Base-by-base conservation (phyloP, 2,888 invertebrate genomes). In the Drosophila recens region DNA sequence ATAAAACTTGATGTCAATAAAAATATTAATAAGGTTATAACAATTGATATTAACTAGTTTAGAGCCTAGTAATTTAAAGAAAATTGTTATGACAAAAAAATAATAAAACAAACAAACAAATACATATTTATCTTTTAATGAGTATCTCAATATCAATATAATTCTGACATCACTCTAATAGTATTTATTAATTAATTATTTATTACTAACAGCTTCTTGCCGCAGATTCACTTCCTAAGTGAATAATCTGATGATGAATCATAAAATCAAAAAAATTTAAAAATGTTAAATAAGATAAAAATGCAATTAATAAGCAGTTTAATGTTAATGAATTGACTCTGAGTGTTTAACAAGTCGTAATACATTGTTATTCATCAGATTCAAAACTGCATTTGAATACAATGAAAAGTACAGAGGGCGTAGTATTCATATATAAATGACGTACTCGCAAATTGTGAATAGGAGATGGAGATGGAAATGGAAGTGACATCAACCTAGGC, bases 401-500 rank as follows among this genome's bases (percentile, higher is more conserved):
- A 80, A 80, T 72, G 53, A 17, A 45, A 54, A 40, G 23, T 61
- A 69, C 53, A 57, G 13, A 20, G 33, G 2, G 4, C 23, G 30
- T 34, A 8, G 15, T 40, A 46, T 17, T 43, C 65, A 48, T 34
- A 33, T 11, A 34, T 34, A 61, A 61, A 57, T 79, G 82, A 82
- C 75, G 84, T 71, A 57, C 54, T 49, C 53, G 61, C 38, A 64
- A 59, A 42, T 34, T 34, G 38, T 36, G 43, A 40, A 54, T 40
- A 59, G 52, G 8, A 20, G 20, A 15, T 11, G 23, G 23, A 52
- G 52, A 23, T 40, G 40, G 11, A 30, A 20, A 34, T 20, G 20
- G 43, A 52, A 53, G 43, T 82, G 82, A 82, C 86, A 80, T 85
- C 82, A 82, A 58, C 63, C 27, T 4, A 17, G 67, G 43, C 64